A percentile compares a stretch with the other conserved stretches of the same genome.
Evolutionary conservation across 1,140 invertebrate genomes (phyloP).

Genomic region (Sycobia sp.): DNA sequence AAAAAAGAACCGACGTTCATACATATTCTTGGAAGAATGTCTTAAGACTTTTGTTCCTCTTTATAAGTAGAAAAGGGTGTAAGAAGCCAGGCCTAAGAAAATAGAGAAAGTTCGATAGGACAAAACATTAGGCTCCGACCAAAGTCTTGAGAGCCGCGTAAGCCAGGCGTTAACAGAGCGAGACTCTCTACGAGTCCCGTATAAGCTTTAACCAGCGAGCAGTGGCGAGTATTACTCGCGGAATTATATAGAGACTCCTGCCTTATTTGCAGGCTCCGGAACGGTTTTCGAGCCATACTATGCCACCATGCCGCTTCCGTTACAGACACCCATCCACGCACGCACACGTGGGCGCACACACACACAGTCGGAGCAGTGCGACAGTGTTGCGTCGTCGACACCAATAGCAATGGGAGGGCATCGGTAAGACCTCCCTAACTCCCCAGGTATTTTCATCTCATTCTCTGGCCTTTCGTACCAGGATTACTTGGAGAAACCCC

Average conservation of each 20-base stretch:
- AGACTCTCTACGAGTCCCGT: conserved; percentile 31
- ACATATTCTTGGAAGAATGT: no score
- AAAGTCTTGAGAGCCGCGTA: conserved; percentile 25
- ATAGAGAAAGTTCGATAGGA: conserved; percentile 12
- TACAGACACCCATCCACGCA: no score
- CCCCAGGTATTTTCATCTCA: conserved; percentile 62
- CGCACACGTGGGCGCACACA: no score
- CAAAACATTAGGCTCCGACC: conserved; percentile 8
- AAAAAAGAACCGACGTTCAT: no score
- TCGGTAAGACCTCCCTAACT: conserved; percentile 59
- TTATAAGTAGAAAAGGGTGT: no score
- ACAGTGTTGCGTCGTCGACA: no score
- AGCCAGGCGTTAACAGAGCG: conserved; percentile 40
- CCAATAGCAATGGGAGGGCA: conserved; percentile 34
- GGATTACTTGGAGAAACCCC: conserved; percentile 58
- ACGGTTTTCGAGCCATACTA: conserved; percentile 33
- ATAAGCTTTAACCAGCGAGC: conserved; percentile 43
- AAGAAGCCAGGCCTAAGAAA: no score
- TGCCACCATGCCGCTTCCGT: no score
- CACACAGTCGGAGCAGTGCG: no score
- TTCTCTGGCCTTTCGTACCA: conserved; percentile 51
- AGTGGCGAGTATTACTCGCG: conserved; percentile 51
- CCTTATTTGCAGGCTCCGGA: conserved; percentile 52
- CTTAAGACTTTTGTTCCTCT: no score
- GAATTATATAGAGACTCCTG: conserved; percentile 60